Conservation (phyloP, 2,113 vertebrate genomes). For the Bos taurus region ARS-UCD2.0 NC_037339.1:84987501-84988000, state of each 20-base stretch:
- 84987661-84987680: neutral
- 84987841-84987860: neutral
- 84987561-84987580: neutral
- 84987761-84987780: neutral
- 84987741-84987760: accelerated
- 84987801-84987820: neutral
- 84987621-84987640: neutral
- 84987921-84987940: slow-evolving; percentile 88
- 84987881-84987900: neutral
- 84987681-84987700: neutral
- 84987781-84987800: neutral
- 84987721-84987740: neutral
- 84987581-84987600: neutral
- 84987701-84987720: neutral
- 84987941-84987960: slow-evolving; percentile 91
- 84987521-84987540: neutral
- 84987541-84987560: neutral
- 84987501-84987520: neutral
- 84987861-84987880: neutral
- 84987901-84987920: neutral
- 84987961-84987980: slow-evolving; percentile 84
- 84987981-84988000: neutral
- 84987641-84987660: neutral
- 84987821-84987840: accelerated
- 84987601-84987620: neutral